Percentiles rank a stretch among this genome's conserved stretches.
Conservation (phyloP, 2,797 vertebrate genomes). For the Rhinichthys osculus region DNA sequence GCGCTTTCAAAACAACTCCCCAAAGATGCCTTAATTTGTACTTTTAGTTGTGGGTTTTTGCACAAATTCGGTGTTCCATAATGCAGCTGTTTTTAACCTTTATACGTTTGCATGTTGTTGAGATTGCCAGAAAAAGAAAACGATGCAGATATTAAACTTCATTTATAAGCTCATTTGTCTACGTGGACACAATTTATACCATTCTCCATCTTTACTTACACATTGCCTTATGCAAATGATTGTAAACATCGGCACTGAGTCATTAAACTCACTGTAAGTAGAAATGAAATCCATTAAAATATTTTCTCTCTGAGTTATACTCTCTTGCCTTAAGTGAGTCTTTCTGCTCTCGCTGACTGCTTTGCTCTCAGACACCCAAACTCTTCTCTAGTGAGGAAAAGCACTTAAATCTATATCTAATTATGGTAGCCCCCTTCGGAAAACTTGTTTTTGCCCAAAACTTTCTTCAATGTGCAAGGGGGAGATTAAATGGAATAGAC, state of each 20-base stretch:
- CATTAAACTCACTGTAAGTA: constrained; percentile 24
- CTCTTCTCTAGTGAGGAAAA: constrained; percentile 42
- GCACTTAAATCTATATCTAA: constrained; percentile 50
- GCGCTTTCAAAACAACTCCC: not conserved
- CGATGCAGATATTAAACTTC: not conserved
- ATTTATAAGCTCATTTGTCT: not conserved
- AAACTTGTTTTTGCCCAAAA: constrained; percentile 41
- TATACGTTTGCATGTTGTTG: not conserved
- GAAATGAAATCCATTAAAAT: constrained; percentile 24
- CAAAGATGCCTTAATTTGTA: not conserved
- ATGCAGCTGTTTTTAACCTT: not conserved
- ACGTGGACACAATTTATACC: not conserved
- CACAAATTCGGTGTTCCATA: not conserved
- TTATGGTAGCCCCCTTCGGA: constrained; percentile 44
- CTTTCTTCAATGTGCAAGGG: constrained; percentile 53
- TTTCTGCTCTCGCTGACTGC: constrained; percentile 8
- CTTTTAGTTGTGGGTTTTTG: not conserved
- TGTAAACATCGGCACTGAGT: constrained; percentile 18
- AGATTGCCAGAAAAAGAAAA: not conserved
- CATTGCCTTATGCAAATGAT: constrained; percentile 5
- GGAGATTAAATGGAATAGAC: constrained; percentile 56
- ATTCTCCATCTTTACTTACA: not conserved
- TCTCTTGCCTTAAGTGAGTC: constrained; percentile 15
- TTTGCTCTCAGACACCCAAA: constrained; percentile 28
- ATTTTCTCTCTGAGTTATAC: constrained; percentile 18